phyloP scores from a whole-genome alignment of 2,888 invertebrate genomes.

The Sarcophaga variegata region DNA sequence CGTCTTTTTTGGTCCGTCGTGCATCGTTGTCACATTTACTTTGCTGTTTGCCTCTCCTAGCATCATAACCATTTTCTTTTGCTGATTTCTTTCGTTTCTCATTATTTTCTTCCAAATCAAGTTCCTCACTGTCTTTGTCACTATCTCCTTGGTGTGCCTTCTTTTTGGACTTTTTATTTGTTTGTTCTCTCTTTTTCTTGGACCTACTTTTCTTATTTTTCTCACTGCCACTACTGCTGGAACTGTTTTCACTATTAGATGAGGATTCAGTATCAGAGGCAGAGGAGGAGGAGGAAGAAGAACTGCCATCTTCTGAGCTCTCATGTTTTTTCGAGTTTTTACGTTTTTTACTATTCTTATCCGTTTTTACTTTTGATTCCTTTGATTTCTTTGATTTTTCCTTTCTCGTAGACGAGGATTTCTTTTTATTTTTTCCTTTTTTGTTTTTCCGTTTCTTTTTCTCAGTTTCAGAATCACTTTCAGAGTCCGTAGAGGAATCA shows the following conservation, averaged over 20 bases:
- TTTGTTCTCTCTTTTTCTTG: constrained; percentile 61
- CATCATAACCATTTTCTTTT: constrained; percentile 45
- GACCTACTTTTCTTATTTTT: constrained; percentile 63
- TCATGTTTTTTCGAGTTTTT: constrained; percentile 59
- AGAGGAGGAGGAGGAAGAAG: constrained; percentile 26
- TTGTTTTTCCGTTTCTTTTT: constrained; percentile 64
- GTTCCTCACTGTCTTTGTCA: constrained; percentile 45
- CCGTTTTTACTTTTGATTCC: constrained; percentile 62
- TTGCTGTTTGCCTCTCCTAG: constrained; percentile 26
- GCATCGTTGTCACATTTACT: constrained; percentile 23
- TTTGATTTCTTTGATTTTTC: constrained; percentile 66
- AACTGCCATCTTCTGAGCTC: background rate
- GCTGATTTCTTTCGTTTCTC: constrained; percentile 50
- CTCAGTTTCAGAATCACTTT: constrained; percentile 71
- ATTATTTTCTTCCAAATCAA: constrained; percentile 44
- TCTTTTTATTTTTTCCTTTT: constrained; percentile 61
- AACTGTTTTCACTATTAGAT: constrained; percentile 67
- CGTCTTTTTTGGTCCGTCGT: background rate
- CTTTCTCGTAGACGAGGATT: constrained; percentile 54
- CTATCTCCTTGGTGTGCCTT: constrained; percentile 5
- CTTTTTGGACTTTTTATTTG: constrained; percentile 50
- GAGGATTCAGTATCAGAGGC: constrained; percentile 62
- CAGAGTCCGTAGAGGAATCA: constrained; percentile 69
- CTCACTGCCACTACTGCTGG: constrained; percentile 64
- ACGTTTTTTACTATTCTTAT: constrained; percentile 70